Evolutionary conservation across 2,888 invertebrate genomes (phyloP).

Genomic region (Coelopa pilipes): DNA sequence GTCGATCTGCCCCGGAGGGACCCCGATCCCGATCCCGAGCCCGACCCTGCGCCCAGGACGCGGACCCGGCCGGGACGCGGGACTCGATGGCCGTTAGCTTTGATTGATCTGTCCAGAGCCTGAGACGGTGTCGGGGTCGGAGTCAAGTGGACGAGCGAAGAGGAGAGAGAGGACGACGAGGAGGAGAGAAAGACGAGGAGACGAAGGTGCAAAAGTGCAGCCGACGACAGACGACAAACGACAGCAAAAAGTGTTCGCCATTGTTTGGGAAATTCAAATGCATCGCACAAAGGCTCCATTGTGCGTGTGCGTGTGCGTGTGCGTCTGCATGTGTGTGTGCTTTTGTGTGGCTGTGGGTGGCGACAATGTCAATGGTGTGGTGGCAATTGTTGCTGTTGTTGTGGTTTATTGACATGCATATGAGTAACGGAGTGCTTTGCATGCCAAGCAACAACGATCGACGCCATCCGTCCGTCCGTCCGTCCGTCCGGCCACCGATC

Average conservation of each 20-base stretch:
- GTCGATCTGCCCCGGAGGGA: too few species aligned
- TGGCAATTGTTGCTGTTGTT: neutral
- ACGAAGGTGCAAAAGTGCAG: conserved; percentile 10
- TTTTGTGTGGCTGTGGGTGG: conserved; percentile 5
- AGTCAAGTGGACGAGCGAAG: too few species aligned
- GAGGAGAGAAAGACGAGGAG: neutral
- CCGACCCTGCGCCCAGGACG: too few species aligned
- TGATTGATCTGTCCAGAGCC: conserved; percentile 50
- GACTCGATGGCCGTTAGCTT: conserved; percentile 44
- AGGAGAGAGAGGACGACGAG: too few species aligned
- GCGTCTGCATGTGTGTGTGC: too few species aligned
- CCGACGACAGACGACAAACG: too few species aligned
- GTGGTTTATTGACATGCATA: conserved; percentile 10
- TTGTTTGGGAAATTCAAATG: neutral
- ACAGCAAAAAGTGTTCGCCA: neutral
- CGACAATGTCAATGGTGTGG: neutral
- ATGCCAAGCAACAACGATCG: neutral
- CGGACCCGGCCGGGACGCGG: too few species aligned
- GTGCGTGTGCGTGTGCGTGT: conserved; percentile 5
- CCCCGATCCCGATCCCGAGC: neutral
- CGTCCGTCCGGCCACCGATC: neutral
- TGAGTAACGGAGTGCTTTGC: conserved; percentile 4
- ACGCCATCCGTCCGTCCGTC: too few species aligned
- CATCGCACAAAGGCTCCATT: conserved; percentile 27
- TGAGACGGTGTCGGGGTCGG: too few species aligned